Percentiles rank a stretch among this genome's conserved stretches.
phyloP scores from a whole-genome alignment of 2,888 invertebrate species.

The Phengaris alcon region DNA sequence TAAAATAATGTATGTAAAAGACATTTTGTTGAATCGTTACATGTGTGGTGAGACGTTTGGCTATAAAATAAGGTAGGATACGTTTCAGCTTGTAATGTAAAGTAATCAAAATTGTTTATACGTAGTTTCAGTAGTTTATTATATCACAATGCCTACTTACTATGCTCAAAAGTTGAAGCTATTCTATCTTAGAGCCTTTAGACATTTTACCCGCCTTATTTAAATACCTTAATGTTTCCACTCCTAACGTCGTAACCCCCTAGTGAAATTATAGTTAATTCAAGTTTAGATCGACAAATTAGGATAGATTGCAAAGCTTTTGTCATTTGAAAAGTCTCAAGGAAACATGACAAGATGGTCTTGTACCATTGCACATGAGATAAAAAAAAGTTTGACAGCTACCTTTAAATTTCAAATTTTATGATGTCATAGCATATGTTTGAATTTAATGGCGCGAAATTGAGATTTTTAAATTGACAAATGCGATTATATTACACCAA shows the following conservation, averaged over 20 bases:
- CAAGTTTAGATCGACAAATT: constrained; percentile 28
- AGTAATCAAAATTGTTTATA: constrained; percentile 15
- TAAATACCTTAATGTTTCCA: constrained; percentile 28
- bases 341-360: background rate
- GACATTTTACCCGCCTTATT: constrained; percentile 48
- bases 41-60: constrained; percentile 79
- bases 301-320: constrained; percentile 19
- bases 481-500: constrained; percentile 48
- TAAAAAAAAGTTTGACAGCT: background rate
- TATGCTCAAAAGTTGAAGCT: constrained; percentile 54
- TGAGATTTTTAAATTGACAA: constrained; percentile 38
- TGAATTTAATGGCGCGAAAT: constrained; percentile 3
- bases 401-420: background rate
- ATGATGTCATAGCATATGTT: background rate
- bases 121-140: constrained; percentile 28
- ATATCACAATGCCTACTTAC: constrained; percentile 28
- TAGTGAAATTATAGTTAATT: constrained; percentile 27
- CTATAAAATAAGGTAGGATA: constrained; percentile 54
- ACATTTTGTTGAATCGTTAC: constrained; percentile 65
- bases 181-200: constrained; percentile 54
- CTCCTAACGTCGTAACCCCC: background rate
- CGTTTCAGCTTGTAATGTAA: constrained; percentile 51
- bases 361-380: background rate
- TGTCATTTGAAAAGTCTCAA: constrained; percentile 22
- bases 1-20: constrained; percentile 59